Conservation (phyloP, 2,797 vertebrate genomes). For the Lepilemur ruficaudatus region DNA sequence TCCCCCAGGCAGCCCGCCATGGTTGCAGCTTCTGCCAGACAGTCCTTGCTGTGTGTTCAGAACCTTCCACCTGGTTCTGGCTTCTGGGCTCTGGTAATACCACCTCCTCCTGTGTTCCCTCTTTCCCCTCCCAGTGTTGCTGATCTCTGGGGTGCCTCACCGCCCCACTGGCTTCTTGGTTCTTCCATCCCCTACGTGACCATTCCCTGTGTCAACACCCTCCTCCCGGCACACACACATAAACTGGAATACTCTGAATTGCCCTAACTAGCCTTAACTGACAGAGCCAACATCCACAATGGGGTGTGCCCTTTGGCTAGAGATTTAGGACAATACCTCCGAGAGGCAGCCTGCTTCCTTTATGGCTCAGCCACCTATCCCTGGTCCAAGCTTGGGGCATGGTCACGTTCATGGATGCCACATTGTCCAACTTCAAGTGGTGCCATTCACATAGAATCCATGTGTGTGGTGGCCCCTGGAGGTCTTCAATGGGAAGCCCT, state of each 20-base stretch:
- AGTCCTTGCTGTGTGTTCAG: no score
- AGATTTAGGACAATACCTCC: neutral
- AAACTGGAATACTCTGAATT: neutral
- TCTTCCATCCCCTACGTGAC: neutral
- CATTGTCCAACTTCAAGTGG: neutral
- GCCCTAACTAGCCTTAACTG: neutral
- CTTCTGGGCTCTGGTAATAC: neutral
- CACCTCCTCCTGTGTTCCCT: neutral
- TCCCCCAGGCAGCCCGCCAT: neutral
- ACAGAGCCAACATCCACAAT: neutral
- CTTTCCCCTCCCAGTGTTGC: neutral
- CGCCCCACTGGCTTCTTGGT: neutral
- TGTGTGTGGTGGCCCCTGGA: neutral
- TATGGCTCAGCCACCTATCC: neutral
- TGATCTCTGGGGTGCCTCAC: neutral
- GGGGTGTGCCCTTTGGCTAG: neutral
- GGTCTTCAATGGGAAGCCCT: neutral
- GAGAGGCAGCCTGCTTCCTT: neutral
- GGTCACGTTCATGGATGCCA: neutral
- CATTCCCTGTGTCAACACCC: neutral
- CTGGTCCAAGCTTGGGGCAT: neutral
- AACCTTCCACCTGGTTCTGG: neutral
- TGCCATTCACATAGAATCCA: neutral
- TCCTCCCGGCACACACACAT: neutral
- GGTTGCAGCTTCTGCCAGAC: neutral